phyloP scores from a whole-genome alignment of 1,140 invertebrate species.

The Eupeodes corollae region DNA sequence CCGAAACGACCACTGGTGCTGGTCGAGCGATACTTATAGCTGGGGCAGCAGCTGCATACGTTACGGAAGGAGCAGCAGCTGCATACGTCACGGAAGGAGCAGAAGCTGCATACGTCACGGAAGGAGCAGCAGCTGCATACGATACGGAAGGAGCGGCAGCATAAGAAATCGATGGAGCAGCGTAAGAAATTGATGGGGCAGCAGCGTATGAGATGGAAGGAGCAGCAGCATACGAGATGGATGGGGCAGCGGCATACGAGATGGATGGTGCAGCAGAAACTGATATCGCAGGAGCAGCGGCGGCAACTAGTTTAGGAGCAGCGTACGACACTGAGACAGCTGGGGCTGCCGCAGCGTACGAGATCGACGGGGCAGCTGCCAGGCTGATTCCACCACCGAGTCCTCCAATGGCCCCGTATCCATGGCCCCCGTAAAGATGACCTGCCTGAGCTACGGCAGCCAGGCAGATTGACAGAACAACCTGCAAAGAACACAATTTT shows the following conservation, averaged over 20 bases:
- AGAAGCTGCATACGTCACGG: conserved; percentile 7
- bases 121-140: conserved; percentile 9
- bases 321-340: conserved; percentile 9
- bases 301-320: conserved; percentile 20
- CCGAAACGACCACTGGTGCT: conserved; percentile 6
- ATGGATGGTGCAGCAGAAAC: conserved; percentile 8
- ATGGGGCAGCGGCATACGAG: conserved; percentile 12
- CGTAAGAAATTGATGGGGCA: conserved; percentile 13
- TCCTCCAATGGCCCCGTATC: conserved; percentile 20
- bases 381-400: conserved; percentile 14
- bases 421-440: conserved; percentile 11
- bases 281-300: conserved; percentile 7
- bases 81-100: conserved; percentile 3
- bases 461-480: conserved; percentile 19
- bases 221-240: conserved; percentile 12
- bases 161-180: too few species aligned
- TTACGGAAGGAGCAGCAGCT: conserved; percentile 10
- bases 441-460: not conserved
- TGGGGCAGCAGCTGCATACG: conserved; percentile 13
- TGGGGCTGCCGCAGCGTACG: conserved; percentile 13
- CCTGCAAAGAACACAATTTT: conserved; percentile 9
- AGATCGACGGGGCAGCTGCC: conserved; percentile 9
- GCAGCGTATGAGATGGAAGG: conserved; percentile 15
- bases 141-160: conserved; percentile 7
- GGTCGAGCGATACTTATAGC: conserved; percentile 16